These are phyloP conservation scores for Nyctibius bracteatus DNA, from an alignment of 2,113 vertebrate genomes.

Conservation along the genomic window DNA sequence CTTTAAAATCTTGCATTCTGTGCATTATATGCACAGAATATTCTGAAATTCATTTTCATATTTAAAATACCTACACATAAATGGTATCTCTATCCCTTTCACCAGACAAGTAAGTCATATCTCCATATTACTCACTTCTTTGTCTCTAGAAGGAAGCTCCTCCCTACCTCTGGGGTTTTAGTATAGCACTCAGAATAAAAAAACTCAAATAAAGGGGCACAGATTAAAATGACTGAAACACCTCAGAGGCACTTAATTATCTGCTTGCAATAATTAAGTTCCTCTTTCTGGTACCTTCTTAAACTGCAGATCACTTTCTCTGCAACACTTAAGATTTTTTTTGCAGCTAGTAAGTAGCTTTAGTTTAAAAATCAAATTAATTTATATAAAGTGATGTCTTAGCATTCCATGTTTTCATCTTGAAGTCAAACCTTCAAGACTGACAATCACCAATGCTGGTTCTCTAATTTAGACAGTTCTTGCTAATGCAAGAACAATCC, in stretches of 20 bases:
- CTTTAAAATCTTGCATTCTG: background rate
- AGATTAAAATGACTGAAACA: background rate
- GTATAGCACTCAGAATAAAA: background rate
- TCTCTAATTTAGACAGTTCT: background rate
- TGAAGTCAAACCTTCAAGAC: background rate
- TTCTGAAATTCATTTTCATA: background rate
- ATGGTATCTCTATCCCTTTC: background rate
- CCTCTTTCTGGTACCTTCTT: background rate
- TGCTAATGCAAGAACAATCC: background rate
- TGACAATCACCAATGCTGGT: background rate
- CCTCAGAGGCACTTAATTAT: background rate
- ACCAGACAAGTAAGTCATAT: background rate
- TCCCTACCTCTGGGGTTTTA: background rate
- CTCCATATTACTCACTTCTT: background rate
- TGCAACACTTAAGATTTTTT: background rate
- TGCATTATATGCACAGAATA: background rate
- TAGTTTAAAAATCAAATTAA: background rate
- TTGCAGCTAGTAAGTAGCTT: background rate
- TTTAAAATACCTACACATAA: background rate
- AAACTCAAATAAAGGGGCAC: background rate
- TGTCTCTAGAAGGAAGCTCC: background rate
- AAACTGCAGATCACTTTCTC: background rate
- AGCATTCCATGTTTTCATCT: background rate
- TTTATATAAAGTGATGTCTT: background rate
- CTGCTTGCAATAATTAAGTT: background rate